phyloP scores from a whole-genome alignment of 2,113 vertebrate species.

The Tragelaphus buxtoni region DNA sequence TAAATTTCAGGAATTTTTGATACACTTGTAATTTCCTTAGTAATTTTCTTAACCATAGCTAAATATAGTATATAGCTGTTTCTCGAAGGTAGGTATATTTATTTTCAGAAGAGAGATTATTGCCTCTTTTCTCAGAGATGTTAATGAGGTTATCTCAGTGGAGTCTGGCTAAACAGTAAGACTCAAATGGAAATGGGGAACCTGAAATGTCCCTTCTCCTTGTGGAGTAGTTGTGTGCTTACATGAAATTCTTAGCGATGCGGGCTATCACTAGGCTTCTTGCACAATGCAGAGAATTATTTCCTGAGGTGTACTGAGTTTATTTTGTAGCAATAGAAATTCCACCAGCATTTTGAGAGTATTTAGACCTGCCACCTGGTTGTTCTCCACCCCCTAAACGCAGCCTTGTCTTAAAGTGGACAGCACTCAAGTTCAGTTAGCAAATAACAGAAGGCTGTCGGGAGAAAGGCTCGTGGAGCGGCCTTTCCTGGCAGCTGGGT shows the following conservation, averaged over 20 bases:
- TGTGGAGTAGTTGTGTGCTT: accelerated
- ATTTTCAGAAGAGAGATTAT: background rate
- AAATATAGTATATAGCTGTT: background rate
- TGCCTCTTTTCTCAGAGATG: background rate
- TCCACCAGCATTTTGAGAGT: background rate
- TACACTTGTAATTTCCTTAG: background rate
- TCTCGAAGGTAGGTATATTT: accelerated
- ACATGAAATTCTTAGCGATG: accelerated
- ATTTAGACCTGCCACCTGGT: background rate
- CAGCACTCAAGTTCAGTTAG: background rate
- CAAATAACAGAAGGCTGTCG: accelerated
- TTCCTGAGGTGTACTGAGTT: background rate
- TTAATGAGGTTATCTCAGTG: background rate
- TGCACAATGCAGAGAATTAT: accelerated
- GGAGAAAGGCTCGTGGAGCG: accelerated
- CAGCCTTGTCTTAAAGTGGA: background rate
- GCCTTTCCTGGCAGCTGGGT: background rate
- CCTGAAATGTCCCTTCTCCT: accelerated
- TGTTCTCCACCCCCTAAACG: too few species aligned
- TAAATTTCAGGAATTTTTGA: background rate
- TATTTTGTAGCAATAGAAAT: background rate
- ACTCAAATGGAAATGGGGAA: background rate
- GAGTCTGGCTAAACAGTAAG: background rate
- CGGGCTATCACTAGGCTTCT: accelerated
- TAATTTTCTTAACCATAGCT: background rate